Percentiles rank a stretch among this genome's conserved stretches.
Evolutionary conservation across 2,113 vertebrate genomes (phyloP).

Genomic region (Anser brachyrhynchus): DNA sequence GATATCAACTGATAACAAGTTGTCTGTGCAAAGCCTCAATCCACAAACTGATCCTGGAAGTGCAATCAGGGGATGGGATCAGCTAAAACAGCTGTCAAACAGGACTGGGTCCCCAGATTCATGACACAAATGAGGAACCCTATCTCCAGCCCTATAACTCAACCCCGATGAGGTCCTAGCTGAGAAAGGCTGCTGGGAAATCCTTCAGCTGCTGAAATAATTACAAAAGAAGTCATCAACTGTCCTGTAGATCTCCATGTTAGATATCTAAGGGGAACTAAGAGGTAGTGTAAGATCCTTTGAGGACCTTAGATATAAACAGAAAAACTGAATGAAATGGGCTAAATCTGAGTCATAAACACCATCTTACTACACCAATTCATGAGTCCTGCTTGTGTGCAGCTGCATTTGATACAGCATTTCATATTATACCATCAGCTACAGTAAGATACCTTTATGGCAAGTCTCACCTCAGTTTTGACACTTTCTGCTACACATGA

Average conservation of each 20-base stretch:
- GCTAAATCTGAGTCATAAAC: neutral
- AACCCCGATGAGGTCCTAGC: neutral
- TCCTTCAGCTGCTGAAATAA: neutral
- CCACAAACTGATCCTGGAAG: neutral
- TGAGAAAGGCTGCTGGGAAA: neutral
- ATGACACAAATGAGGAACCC: neutral
- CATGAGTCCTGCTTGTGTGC: neutral
- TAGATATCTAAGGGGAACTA: neutral
- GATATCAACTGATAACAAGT: fast-evolving
- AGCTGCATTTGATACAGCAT: neutral
- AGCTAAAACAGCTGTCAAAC: fast-evolving
- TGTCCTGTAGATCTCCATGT: neutral
- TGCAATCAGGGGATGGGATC: fast-evolving
- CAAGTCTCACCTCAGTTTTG: neutral
- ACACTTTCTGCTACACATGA: neutral
- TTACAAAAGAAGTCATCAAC: neutral
- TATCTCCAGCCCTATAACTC: neutral
- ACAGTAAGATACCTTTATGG: neutral
- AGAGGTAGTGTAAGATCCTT: neutral
- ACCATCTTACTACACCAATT: neutral
- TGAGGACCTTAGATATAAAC: neutral
- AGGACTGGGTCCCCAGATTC: neutral
- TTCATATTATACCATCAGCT: neutral
- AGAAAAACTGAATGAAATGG: neutral
- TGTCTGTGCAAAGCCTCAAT: neutral